Evolutionary conservation across 2,888 invertebrate genomes (phyloP), one percentile per base, ranked within the genome.

Genomic region (Schizaphis graminum): DNA sequence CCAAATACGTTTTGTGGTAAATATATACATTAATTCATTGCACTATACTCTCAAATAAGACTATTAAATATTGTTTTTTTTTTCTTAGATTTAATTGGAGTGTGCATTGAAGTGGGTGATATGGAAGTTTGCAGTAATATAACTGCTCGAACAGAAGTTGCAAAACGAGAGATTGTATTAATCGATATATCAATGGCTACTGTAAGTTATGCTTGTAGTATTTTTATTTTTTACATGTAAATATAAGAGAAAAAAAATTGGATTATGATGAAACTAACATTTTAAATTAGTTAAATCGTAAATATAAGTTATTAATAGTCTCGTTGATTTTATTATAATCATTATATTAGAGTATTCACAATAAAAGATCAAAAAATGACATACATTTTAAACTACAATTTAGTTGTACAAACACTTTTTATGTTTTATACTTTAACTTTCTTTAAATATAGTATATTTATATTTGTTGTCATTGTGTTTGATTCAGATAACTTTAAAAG

Each of bases 51-150:
- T 44, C 8, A 47, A 87, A 49, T 86, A 44, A 4, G 13, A 35
- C 21, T 47, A 47, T 47, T 16, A 24, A n/a, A 8, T 88, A 35
- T 28, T 92, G 2, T 61, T 87, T 35, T 16, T 84, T 91, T 86
- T 53, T 89, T 93, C 67, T 93, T n/a, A 94, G 94, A 94, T 91
- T 94, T 94, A 57, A 67, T 94, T 53, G 94, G 94, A 41, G 86
- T 94, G 11, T 94, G 94, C 35, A 67, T 91, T 41, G 41, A 91
- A 41, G 3, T 94, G 13, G 28, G 90, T 26, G 90, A 94, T 91
- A 44, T 94, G 13, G 94, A 94, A 94, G 91, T 87, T 13, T 94
- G 94, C 49, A 35, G 85, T 41, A 86, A 90, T 21, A 41, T 87
- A n/a, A 87, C 0, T 13, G 3, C 56, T 49, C 16, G 8, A 86